A percentile compares a stretch with the other conserved stretches of the same genome.
Conservation (phyloP, 2,888 invertebrate species). For the Nezara viridula region DNA sequence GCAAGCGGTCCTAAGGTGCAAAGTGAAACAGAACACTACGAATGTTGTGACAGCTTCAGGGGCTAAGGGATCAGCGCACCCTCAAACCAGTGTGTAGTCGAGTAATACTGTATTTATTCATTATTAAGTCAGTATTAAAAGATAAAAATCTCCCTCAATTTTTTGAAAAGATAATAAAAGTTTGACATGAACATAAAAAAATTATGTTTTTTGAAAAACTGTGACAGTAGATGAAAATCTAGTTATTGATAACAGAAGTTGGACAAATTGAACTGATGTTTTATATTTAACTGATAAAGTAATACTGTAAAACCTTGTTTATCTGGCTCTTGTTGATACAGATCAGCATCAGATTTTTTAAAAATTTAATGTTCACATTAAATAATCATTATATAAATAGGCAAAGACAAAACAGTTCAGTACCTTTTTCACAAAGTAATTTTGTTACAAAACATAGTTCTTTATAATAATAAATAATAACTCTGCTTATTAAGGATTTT, state of each 20-base stretch:
- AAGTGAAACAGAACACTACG: constrained; percentile 53
- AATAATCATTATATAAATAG: too few relatives aligned
- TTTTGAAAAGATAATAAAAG: not conserved
- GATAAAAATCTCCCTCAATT: not conserved
- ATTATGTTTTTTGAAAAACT: not conserved
- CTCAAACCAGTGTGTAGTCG: constrained; percentile 52
- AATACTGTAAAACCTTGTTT: too few relatives aligned
- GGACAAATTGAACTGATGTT: not conserved
- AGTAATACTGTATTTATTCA: not conserved
- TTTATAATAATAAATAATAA: too few relatives aligned
- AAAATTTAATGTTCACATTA: too few relatives aligned
- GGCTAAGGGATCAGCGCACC: constrained; percentile 42
- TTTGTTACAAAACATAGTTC: too few relatives aligned
- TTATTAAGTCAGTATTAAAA: constrained; percentile 51
- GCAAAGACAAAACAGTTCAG: too few relatives aligned
- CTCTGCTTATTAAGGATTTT: too few relatives aligned
- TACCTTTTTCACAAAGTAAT: too few relatives aligned
- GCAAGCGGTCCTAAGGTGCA: constrained; percentile 65
- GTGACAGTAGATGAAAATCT: not conserved
- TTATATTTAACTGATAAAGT: too few relatives aligned
- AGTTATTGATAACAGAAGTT: not conserved
- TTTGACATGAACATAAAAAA: not conserved
- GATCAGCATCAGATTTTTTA: too few relatives aligned
- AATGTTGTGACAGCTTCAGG: constrained; percentile 55
- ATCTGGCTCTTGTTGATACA: too few relatives aligned